Percentiles rank a stretch among this genome's conserved stretches.
phyloP scores from a whole-genome alignment of 2,888 invertebrate genomes.

The Drosophila setosimentum region DNA sequence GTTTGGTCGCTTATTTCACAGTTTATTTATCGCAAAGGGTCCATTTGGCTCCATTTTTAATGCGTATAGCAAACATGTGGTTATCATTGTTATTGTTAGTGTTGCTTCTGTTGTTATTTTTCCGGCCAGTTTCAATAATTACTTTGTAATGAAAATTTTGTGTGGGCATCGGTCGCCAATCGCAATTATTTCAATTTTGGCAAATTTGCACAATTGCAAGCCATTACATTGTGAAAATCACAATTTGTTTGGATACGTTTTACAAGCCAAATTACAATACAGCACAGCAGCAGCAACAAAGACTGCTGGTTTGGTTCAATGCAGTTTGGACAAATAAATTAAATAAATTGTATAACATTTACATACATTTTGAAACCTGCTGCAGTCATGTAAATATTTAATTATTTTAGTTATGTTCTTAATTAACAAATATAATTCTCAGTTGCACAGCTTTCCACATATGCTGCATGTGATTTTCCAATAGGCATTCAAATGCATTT shows the following conservation, averaged over 20 bases:
- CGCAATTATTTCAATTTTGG: slow-evolving; percentile 63
- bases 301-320: slow-evolving; percentile 11
- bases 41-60: slow-evolving; percentile 23
- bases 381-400: slow-evolving; percentile 7
- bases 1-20: slow-evolving; percentile 64
- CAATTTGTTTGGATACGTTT: slow-evolving; percentile 53
- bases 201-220: slow-evolving; percentile 57
- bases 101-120: slow-evolving; percentile 15
- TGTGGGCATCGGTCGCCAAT: slow-evolving; percentile 42
- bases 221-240: slow-evolving; percentile 66
- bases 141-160: slow-evolving; percentile 62
- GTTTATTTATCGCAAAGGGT: slow-evolving; percentile 63
- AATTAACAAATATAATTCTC: neutral
- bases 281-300: slow-evolving; percentile 6
- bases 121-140: slow-evolving; percentile 67
- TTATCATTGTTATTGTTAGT: neutral
- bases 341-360: slow-evolving; percentile 17
- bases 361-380: slow-evolving; percentile 16
- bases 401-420: neutral
- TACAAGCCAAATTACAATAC: slow-evolving; percentile 5
- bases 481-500: neutral
- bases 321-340: slow-evolving; percentile 16
- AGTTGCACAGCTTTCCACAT: neutral
- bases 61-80: slow-evolving; percentile 32
- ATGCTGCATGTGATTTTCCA: neutral